Evolutionary conservation across 2,797 vertebrate species (phyloP), one percentile per base, ranked within the genome.

Genomic region (Heliangelus exortis): DNA sequence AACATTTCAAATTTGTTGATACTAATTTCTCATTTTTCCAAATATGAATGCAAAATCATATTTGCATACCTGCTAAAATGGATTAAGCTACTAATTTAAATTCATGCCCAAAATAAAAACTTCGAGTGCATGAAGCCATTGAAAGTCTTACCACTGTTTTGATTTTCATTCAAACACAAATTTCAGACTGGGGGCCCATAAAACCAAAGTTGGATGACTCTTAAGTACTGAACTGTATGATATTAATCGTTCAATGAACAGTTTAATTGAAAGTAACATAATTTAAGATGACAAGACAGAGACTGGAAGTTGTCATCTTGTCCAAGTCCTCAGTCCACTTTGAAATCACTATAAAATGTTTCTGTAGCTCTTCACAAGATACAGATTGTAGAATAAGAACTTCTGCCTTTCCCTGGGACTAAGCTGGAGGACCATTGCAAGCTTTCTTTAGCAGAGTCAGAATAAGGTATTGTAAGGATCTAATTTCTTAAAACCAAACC

Each of bases 241-340:
- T 83, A 89, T 1, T 26, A 78, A 80, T 78, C 68, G 91, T 77
- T 50, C 78, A 77, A 94, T 26, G 68, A 92, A 78, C 69, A 83
- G 33, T 45, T 90, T 91, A 90, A 84, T 87, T 57, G 65, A 47
- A 86, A 80, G 87, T 74, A 50, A 13, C 85, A 53, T 75, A 92
- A 94, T 68, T 79, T 79, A 43, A 63, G 58, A 45, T 80, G 89
- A 93, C 79, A 83, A 6, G 57, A 57, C 28, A 34, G 59, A 26
- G 25, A 19, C 65, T 94, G 57, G n/a, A 74, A 89, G 84, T 28
- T 89, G 36, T 74, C 61, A 63, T 93, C 33, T 87, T 83, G 84
- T 85, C 57, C 13, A 67, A 85, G 65, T 80, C 61, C 34, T 87
- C 26, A 3, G 36, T 50, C 78, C 34, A 1, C 91, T 89, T 50